Percentiles rank a stretch among this genome's conserved stretches.
Conservation (phyloP, 2,797 vertebrate species). For the Cryptoblepharus egeriae region DNA sequence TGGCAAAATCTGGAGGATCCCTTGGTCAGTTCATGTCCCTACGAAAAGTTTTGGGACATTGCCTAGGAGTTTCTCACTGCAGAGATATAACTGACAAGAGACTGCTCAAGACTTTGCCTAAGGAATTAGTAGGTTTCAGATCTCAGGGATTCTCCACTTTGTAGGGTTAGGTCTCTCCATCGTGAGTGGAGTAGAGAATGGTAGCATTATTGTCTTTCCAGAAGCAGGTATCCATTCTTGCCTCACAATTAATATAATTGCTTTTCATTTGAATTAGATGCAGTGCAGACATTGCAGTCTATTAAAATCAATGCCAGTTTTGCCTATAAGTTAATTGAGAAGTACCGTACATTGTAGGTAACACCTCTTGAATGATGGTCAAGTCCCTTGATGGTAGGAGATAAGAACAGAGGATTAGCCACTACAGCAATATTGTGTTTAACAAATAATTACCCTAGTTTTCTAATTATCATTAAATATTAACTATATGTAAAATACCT, state of each 20-base stretch:
- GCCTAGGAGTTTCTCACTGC: neutral
- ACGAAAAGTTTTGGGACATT: neutral
- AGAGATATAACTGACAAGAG: neutral
- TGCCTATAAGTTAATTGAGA: neutral
- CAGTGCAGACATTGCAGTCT: neutral
- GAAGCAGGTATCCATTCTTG: neutral
- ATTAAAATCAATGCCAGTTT: neutral
- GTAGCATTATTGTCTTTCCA: neutral
- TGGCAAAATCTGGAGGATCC: neutral
- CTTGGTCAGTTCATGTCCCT: neutral
- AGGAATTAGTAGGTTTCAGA: neutral
- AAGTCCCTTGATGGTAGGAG: neutral
- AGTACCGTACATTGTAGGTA: neutral
- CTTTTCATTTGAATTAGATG: neutral
- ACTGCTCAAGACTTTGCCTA: neutral
- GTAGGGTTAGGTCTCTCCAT: neutral
- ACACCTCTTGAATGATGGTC: neutral
- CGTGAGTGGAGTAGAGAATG: neutral
- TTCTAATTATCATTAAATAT: neutral
- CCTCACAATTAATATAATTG: neutral
- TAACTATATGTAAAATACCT: neutral
- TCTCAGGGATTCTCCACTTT: neutral
- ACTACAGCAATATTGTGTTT: neutral
- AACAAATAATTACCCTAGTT: neutral
- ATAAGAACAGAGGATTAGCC: neutral